Conservation (phyloP, 1,140 invertebrate species). For the Drosophila jambulina region DNA sequence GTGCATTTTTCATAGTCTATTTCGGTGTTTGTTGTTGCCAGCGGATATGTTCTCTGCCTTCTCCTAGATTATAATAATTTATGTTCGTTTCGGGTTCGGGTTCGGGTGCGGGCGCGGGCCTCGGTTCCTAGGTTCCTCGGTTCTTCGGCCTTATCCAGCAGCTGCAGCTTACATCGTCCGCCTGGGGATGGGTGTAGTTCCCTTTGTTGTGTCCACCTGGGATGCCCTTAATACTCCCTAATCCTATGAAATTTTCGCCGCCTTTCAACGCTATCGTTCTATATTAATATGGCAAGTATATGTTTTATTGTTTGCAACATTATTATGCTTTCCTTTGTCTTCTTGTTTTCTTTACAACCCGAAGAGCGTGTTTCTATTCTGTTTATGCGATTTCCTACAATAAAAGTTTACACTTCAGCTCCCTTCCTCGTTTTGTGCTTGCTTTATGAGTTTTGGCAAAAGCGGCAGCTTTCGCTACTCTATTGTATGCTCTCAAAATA, state of each 20-base stretch:
- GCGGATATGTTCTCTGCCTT: conserved; percentile 66
- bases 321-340: conserved; percentile 49
- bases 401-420: conserved; percentile 51
- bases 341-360: conserved; percentile 65
- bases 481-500: conserved; percentile 21
- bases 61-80: conserved; percentile 43
- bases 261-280: conserved; percentile 39
- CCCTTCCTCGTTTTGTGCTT: conserved; percentile 21
- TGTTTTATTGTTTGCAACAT: conserved; percentile 78
- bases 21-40: conserved; percentile 74
- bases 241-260: conserved; percentile 59
- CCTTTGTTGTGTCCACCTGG: conserved; percentile 19
- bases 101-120: conserved; percentile 13
- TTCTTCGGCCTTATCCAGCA: conserved; percentile 38
- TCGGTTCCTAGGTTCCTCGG: conserved; percentile 12
- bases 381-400: conserved; percentile 45
- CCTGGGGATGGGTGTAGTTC: conserved; percentile 5
- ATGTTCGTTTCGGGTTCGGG: conserved; percentile 16
- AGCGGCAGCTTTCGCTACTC: conserved; percentile 36
- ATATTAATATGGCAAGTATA: conserved; percentile 82
- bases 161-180: conserved; percentile 64
- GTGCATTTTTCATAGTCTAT: conserved; percentile 84
- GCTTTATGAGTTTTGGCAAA: conserved; percentile 24
- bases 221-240: conserved; percentile 57
- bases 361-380: conserved; percentile 63